Conservation (phyloP, 2,888 invertebrate species). For the Amiota communis region DNA sequence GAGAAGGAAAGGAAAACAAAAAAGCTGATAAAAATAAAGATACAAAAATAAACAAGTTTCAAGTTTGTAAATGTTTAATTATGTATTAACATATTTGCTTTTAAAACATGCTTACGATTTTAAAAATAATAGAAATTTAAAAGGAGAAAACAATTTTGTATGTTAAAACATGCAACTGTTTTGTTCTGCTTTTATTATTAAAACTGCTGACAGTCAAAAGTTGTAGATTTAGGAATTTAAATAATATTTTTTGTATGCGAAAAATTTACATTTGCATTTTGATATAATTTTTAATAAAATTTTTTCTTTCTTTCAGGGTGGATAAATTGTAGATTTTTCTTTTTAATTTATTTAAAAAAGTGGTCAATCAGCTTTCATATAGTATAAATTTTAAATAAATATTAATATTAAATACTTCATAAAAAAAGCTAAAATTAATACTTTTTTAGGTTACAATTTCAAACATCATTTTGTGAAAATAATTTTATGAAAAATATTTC, state of each 20-base stretch:
- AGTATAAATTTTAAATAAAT: background rate
- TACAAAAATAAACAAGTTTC: background rate
- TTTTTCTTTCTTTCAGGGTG: background rate
- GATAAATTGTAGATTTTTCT: background rate
- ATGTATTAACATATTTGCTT: no score
- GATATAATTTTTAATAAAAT: background rate
- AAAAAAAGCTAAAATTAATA: background rate
- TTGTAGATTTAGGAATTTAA: no score
- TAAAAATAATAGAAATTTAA: no score
- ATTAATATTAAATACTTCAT: background rate
- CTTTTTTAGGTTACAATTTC: background rate
- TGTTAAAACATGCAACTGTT: no score
- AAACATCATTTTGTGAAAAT: background rate
- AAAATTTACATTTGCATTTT: background rate
- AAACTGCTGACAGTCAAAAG: no score
- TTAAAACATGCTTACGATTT: no score
- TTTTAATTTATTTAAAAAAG: conserved; percentile 1
- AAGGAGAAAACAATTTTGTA: no score
- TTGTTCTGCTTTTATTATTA: no score
- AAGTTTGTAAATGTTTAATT: background rate
- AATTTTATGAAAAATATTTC: background rate
- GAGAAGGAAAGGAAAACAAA: background rate
- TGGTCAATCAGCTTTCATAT: background rate
- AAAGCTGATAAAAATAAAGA: background rate
- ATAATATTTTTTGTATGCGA: no score